Conservation (phyloP, 2,113 vertebrate species). For the Callospermophilus lateralis region DNA sequence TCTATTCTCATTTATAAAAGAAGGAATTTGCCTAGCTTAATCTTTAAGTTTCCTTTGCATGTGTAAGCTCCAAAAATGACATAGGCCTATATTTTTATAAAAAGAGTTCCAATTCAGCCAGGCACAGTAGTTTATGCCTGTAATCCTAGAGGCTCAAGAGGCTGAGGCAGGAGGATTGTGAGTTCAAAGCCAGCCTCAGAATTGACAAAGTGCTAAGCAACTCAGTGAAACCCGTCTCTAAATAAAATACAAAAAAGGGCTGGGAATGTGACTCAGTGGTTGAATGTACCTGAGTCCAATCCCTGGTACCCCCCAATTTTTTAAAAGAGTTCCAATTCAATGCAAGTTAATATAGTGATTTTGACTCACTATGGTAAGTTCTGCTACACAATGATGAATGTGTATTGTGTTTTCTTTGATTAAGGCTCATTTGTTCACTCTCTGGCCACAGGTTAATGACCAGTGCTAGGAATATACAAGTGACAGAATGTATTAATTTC, state of each 20-base stretch:
- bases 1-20: conserved; percentile 18
- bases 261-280: too few species aligned
- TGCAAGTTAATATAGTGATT: not conserved
- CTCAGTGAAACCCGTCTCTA: too few species aligned
- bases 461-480: not conserved
- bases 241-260: too few species aligned
- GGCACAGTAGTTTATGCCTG: too few species aligned
- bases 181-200: too few species aligned
- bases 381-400: not conserved
- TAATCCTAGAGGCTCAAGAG: too few species aligned
- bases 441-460: not conserved
- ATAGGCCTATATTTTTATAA: not conserved
- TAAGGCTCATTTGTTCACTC: not conserved
- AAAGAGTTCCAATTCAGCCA: not conserved
- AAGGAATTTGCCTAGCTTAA: not conserved
- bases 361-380: not conserved
- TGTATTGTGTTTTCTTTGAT: not conserved
- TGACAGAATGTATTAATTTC: not conserved
- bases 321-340: not conserved
- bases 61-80: conserved; percentile 10
- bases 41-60: not conserved
- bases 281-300: too few species aligned
- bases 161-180: too few species aligned
- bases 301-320: too few species aligned
- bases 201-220: too few species aligned